Evolutionary conservation across 2,113 vertebrate genomes (phyloP), one percentile per base, ranked within the genome.

Genomic region (Muscicapa adusta): DNA sequence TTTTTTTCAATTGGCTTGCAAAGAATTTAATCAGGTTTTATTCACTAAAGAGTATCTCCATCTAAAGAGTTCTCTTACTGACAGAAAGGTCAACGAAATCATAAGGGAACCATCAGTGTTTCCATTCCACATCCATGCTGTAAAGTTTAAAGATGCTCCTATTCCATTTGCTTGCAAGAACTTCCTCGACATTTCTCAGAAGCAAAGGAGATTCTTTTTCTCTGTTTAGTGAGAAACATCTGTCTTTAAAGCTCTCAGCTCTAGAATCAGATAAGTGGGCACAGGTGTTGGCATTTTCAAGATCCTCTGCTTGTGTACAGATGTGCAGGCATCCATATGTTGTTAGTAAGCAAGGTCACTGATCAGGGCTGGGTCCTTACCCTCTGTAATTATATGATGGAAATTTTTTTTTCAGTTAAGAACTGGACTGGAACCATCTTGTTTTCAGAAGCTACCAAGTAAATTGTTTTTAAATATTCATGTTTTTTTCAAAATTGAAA

Each of bases 21-120:
- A 80, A 80, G 42, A 87, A 4, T 89, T 88, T 78, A 78, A 63
- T 87, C n/a, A 74, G 7, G 29, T 87, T 77, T 91, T 82, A 91
- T 77, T 88, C 82, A 95, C 74, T 88, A 60, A 85, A 91, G 70
- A 78, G 57, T 56, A 47, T 85, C 53, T 95, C 56, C 51, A 42
- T 81, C 34, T 87, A 38, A 78, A 77, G 51, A 67, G 51, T 47
- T 89, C 85, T 78, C 56, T 84, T 81, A 54, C 63, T 89, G 61
- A 45, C 20, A 88, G 82, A 95, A 94, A 85, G 70, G 60, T 95
- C 88, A 89, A 78, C 38, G 78, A 82, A 93, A 81, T 91, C 56
- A 51, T 61, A 75, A 88, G 66, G 70, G 82, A 91, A 42, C 18
- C 53, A 45, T 75, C 34, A 80, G 12, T 15, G 38, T 43, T 94